Evolutionary conservation across 2,888 invertebrate genomes (phyloP), one percentile per base, ranked within the genome.

Genomic region (Spatulosminthurus flaviceps): DNA sequence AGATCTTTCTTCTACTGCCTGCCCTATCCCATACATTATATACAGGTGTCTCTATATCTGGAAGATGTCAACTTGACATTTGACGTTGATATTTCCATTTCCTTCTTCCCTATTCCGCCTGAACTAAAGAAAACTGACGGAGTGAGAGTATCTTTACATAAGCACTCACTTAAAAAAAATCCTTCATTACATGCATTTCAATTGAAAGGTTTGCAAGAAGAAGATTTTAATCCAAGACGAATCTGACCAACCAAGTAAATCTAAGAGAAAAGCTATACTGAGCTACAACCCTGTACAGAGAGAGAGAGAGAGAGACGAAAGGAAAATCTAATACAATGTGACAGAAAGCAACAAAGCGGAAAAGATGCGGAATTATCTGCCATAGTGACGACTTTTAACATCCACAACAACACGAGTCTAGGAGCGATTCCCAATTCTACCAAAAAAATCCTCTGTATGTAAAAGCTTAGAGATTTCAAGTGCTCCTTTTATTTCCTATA

Each of bases 211-310:
- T n/a, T 4, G 51, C 16, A 51, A 16, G 51, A 7, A 41, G 41
- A 72, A 51, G 34, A 29, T 73, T 73, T 73, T 73, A 73, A 73
- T 73, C 61, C 73, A 73, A 19, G 43, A 73, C 73, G 73, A 73
- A 73, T 73, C 61, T 5, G 73, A 73, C 73, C 73, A 73, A 73
- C 73, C 73, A 73, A 43, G 60, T 73, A 60, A 42, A 73, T 73
- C 73, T 51, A n/a, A 51, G 51, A 51, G 51, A 51, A 51, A 51
- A 51, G 16, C 51, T 51, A 51, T 41, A 41, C 13, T 41, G 41
- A 9, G 13, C n/a, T 51, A 51, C 16, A 51, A 51, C 16, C 2
- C 16, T 51, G n/a, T n/a, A n/a, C n/a, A n/a, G n/a, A n/a, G n/a
- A n/a, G n/a, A n/a, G n/a, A n/a, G n/a, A n/a, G n/a, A n/a, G 1